Conservation (phyloP, 2,113 vertebrate genomes). For the Neofelis nebulosa region DNA sequence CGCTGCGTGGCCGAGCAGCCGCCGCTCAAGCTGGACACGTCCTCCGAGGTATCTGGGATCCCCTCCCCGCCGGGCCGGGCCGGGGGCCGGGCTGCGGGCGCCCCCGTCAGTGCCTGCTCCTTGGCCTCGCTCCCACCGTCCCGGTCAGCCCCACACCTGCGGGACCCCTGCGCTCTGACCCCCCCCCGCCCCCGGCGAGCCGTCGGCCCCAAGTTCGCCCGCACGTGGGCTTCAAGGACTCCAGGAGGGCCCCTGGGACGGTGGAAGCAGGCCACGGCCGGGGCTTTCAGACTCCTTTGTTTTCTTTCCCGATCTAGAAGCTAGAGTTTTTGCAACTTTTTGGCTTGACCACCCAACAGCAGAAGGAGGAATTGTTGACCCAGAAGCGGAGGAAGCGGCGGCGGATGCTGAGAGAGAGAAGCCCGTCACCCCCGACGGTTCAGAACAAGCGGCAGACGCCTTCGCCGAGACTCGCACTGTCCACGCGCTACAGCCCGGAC, state of each 20-base stretch:
- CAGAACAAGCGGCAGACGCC: slow-evolving; percentile 92
- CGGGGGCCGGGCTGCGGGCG: neutral
- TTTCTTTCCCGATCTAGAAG: slow-evolving; percentile 88
- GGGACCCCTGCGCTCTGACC: neutral
- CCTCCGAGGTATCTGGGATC: slow-evolving; percentile 89
- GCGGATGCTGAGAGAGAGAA: slow-evolving; percentile 95
- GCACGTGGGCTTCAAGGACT: neutral
- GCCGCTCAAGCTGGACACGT: slow-evolving; percentile 96
- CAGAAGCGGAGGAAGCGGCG: slow-evolving; percentile 96
- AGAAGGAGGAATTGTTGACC: slow-evolving; percentile 92
- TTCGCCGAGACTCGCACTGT: slow-evolving; percentile 87
- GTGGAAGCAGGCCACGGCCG: neutral
- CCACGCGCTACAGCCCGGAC: slow-evolving; percentile 95
- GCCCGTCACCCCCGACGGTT: slow-evolving; percentile 90
- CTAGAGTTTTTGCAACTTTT: slow-evolving; percentile 95
- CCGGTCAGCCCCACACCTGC: fast-evolving
- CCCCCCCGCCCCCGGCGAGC: no score
- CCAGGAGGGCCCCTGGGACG: neutral
- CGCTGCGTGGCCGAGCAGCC: slow-evolving; percentile 96
- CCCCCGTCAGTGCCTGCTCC: neutral
- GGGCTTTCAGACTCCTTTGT: slow-evolving; percentile 43
- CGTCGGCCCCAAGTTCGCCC: neutral
- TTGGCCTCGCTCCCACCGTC: neutral
- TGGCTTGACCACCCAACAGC: slow-evolving; percentile 93
- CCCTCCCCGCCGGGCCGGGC: fast-evolving